Conservation (phyloP, 2,113 vertebrate species). For the Pachyramphus minor region DNA sequence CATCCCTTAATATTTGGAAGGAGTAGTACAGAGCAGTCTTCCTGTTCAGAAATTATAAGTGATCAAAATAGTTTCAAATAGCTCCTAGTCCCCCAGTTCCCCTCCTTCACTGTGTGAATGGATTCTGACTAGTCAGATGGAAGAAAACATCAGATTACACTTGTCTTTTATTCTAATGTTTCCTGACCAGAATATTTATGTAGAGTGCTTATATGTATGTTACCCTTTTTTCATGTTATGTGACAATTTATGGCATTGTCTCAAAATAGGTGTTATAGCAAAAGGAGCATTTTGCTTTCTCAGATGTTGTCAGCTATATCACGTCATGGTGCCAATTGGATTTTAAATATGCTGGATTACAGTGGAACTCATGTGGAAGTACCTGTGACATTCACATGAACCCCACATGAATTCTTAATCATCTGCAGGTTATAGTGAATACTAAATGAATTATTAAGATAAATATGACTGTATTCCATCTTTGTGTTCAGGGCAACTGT, state of each 20-base stretch:
- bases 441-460: constrained; percentile 6
- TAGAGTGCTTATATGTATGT: not conserved
- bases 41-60: not conserved
- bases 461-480: not conserved
- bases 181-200: not conserved
- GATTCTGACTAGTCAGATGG: not conserved
- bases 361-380: not conserved
- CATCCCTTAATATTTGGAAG: not conserved
- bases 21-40: not conserved
- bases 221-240: not conserved
- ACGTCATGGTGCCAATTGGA: not conserved
- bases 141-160: not conserved
- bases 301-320: not conserved
- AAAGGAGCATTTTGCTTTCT: not conserved
- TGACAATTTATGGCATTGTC: not conserved
- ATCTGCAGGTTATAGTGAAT: not conserved
- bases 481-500: not conserved
- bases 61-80: not conserved
- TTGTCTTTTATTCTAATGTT: not conserved
- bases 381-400: not conserved
- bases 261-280: not conserved
- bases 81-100: not conserved
- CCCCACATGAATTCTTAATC: not conserved
- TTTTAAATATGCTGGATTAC: not conserved
- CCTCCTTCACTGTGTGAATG: not conserved